Percentiles rank a stretch among this genome's conserved stretches.
phyloP scores from a whole-genome alignment of 1,140 invertebrate genomes.

The Drosophila parabipectinata region DNA sequence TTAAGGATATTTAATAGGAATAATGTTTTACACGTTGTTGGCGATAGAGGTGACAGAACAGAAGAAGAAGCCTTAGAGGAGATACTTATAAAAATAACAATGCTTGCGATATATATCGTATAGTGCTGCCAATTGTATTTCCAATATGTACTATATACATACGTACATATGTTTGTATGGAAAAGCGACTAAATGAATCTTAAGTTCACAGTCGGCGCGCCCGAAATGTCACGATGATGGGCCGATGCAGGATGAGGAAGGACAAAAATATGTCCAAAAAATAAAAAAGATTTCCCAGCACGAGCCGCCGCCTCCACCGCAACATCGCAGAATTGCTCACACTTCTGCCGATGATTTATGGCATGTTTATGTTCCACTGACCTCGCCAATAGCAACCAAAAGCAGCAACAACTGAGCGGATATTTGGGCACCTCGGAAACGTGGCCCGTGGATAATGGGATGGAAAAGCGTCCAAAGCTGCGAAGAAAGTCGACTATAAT shows the following conservation, averaged over 20 bases:
- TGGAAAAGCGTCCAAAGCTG: conserved; percentile 4
- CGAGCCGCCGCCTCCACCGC: conserved; percentile 47
- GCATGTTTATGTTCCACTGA: conserved; percentile 78
- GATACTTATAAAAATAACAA: no score
- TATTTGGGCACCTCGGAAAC: conserved; percentile 40
- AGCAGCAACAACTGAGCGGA: conserved; percentile 32
- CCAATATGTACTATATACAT: no score
- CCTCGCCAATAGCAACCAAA: conserved; percentile 59
- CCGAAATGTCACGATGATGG: conserved; percentile 34
- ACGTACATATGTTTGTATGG: not conserved
- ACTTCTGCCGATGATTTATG: conserved; percentile 68
- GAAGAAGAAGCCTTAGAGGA: no score
- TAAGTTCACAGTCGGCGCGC: conserved; percentile 28
- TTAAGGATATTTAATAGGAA: no score
- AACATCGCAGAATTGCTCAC: conserved; percentile 32
- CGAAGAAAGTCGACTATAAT: not conserved
- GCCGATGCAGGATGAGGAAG: conserved; percentile 20
- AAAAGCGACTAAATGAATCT: conserved; percentile 44
- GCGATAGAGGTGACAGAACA: no score
- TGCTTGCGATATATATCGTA: no score
- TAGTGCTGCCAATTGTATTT: no score
- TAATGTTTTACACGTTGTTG: no score
- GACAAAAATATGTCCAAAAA: conserved; percentile 58
- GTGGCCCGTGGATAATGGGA: conserved; percentile 33
- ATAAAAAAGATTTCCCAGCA: conserved; percentile 61